Base-by-base conservation (phyloP, 2,888 invertebrate species). In the Fragum sueziense region DNA sequence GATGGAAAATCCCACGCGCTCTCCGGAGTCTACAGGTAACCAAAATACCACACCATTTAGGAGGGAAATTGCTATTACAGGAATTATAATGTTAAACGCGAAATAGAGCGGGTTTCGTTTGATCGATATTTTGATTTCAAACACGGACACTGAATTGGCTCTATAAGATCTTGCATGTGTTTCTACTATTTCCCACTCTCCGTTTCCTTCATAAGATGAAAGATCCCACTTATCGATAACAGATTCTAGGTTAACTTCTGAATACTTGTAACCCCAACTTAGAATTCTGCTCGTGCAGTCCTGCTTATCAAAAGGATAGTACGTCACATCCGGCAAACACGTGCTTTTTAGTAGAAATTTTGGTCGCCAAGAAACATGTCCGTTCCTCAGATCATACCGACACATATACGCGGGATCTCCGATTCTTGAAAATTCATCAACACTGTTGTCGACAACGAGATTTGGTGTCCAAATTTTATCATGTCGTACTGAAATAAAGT, bases 391-490 rank as follows among this genome's bases (percentile, higher is more conserved):
- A n/a, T n/a, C n/a, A n/a, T n/a, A n/a, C n/a, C n/a, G n/a, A n/a
- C n/a, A n/a, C n/a, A n/a, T n/a, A n/a, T n/a, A n/a, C n/a, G n/a
- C n/a, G n/a, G n/a, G n/a, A n/a, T n/a, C n/a, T n/a, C n/a, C n/a
- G n/a, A n/a, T n/a, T n/a, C n/a, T n/a, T n/a, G n/a, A n/a, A n/a
- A n/a, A n/a, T n/a, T n/a, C n/a, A n/a, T n/a, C n/a, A n/a, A n/a
- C n/a, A n/a, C n/a, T 54, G 33, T 74, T 79, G 4, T 52, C 31
- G 20, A 81, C 54, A 31, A 78, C 72, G 6, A 81, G 25, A 17
- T 71, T 72, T 11, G 81, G 81, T 2, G 81, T 81, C 81, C 81
- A 81, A 29, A 81, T 81, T 47, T 59, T 74, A 27, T 52, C 57
- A 61, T 77, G 47, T 17, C 71, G 71, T 14, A 80, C 74, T 0